Evolutionary conservation across 2,797 vertebrate species (phyloP), one percentile per base, ranked within the genome.

Genomic region (Chaenodraco wilsoni): DNA sequence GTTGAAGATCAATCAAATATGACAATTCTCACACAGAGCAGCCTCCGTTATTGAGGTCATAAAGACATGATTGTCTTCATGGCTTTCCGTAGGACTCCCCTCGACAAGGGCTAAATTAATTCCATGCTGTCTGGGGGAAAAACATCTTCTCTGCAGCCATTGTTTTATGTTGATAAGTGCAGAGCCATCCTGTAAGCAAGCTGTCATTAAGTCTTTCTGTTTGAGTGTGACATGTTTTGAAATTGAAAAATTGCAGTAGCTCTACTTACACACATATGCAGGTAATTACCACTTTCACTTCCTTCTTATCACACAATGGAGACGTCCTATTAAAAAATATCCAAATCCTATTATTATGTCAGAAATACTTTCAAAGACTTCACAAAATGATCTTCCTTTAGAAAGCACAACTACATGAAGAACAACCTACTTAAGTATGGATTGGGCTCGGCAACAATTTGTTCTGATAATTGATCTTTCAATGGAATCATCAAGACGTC

Each of bases 221-320:
- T 45, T 37, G 60, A 59, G 63, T 81, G 86, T 90, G 88, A 87
- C 83, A 72, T 79, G 82, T 65, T 84, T 89, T 46, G n/a, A 69
- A 76, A 85, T 71, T 1, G 33, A 74, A 46, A 65, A 13, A 82
- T 90, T 46, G 23, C 19, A 48, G 46, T 40, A n/a, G 19, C n/a
- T 62, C 40, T 75, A 1, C 19, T 40, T 19, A 13, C 19, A 41
- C 23, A 45, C 16, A 13, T 15, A 16, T 9, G 9, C 52, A 51
- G 40, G 11, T 62, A 11, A 57, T 57, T 41, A 57, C 48, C 10
- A 17, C 33, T 2, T 45, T 23, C 37, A 31, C 1, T 44, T 6
- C 7, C n/a, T 13, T 45, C 41, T 45, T 14, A 31, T 31, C 5
- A 37, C 45, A 31, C 27, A 40, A 37, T 43, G 1, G 44, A 44